phyloP scores from a whole-genome alignment of 2,113 vertebrate species.

The Paracanthobrama guichenoti region DNA sequence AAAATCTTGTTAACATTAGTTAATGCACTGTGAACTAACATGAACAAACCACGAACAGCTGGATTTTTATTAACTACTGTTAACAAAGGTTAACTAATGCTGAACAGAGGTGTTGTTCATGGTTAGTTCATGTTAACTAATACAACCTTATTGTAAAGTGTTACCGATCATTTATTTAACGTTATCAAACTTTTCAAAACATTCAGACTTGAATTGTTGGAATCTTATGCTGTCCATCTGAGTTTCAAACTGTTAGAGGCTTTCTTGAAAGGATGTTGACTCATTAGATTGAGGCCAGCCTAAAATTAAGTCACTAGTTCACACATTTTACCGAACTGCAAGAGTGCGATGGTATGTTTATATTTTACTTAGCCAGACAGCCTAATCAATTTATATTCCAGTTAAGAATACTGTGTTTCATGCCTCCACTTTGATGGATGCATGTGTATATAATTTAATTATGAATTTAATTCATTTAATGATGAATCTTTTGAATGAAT shows the following conservation, averaged over 20 bases:
- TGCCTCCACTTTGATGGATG: neutral
- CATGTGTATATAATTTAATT: neutral
- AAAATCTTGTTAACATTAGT: too few relatives aligned
- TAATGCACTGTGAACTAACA: too few relatives aligned
- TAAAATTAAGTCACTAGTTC: too few relatives aligned
- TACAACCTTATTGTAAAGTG: too few relatives aligned
- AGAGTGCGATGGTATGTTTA: too few relatives aligned
- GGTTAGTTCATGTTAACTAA: too few relatives aligned
- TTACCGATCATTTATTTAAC: neutral
- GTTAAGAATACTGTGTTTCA: neutral
- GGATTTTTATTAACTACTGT: too few relatives aligned
- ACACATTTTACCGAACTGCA: too few relatives aligned
- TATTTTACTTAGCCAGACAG: too few relatives aligned
- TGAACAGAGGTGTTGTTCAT: too few relatives aligned
- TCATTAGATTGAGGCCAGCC: neutral
- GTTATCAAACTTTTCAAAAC: neutral
- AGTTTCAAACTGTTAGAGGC: neutral
- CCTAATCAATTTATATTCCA: neutral
- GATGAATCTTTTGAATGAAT: neutral
- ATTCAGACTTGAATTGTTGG: neutral
- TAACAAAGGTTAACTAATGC: too few relatives aligned
- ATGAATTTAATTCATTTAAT: neutral
- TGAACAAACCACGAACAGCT: too few relatives aligned
- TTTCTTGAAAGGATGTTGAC: constrained; percentile 14
- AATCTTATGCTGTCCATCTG: neutral